phyloP scores from a whole-genome alignment of 2,113 vertebrate genomes.

The Campylorhamphus procurvoides region DNA sequence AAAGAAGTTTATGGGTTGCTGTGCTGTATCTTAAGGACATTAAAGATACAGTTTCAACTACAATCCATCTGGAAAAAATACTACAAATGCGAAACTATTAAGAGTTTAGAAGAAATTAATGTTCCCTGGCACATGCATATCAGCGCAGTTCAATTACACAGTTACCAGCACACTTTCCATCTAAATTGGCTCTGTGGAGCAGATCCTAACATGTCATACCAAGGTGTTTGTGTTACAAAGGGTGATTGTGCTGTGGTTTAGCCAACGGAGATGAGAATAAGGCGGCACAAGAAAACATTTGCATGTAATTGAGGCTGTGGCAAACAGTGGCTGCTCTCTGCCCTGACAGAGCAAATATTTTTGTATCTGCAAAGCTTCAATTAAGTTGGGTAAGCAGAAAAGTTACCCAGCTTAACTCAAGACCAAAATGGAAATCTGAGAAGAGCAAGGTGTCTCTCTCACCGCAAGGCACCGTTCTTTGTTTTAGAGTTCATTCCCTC shows the following conservation, averaged over 20 bases:
- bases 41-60: conserved; percentile 57
- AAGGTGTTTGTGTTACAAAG: conserved; percentile 45
- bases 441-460: neutral
- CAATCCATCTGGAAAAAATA: conserved; percentile 53
- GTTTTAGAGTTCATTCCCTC: neutral
- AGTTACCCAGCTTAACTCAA: neutral
- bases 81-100: conserved; percentile 1
- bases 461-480: neutral
- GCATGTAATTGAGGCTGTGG: neutral
- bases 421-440: conserved; percentile 2
- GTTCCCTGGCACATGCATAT: conserved; percentile 40
- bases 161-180: conserved; percentile 30
- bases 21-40: conserved; percentile 46
- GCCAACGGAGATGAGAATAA: conserved; percentile 12
- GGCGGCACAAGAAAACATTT: conserved; percentile 25
- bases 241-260: conserved; percentile 27
- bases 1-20: conserved; percentile 31
- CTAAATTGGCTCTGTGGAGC: conserved; percentile 22
- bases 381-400: conserved; percentile 19
- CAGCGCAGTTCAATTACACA: neutral
- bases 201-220: conserved; percentile 24
- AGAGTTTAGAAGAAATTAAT: conserved; percentile 28
- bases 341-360: conserved; percentile 35
- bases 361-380: neutral
- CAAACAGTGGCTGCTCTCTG: conserved; percentile 31